phyloP scores from a whole-genome alignment of 1,140 invertebrate genomes.

The Cydia splendana region DNA sequence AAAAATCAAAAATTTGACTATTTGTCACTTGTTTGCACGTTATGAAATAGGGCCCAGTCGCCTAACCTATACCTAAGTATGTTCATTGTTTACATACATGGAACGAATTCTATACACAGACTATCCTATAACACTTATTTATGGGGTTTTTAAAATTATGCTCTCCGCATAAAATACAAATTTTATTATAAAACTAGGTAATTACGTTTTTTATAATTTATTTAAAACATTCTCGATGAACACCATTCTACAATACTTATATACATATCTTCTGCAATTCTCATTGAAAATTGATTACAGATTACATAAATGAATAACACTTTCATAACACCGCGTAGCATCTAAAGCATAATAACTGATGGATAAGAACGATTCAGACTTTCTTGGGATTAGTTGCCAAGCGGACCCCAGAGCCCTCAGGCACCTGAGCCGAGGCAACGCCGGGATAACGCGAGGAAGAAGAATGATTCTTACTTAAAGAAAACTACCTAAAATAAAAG shows the following conservation, averaged over 20 bases:
- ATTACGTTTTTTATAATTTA: constrained; percentile 33
- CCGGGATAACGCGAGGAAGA: not conserved
- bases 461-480: not conserved
- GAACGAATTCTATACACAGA: constrained; percentile 40
- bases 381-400: too few relatives aligned
- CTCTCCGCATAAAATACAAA: constrained; percentile 42
- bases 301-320: not conserved
- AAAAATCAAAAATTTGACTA: too few relatives aligned
- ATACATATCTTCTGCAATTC: not conserved
- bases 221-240: constrained; percentile 28
- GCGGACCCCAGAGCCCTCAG: too few relatives aligned
- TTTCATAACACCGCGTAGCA: too few relatives aligned
- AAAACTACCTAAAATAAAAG: not conserved
- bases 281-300: not conserved
- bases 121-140: constrained; percentile 38
- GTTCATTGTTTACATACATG: constrained; percentile 34
- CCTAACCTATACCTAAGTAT: constrained; percentile 1
- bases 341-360: too few relatives aligned
- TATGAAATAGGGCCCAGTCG: not conserved
- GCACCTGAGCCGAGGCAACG: too few relatives aligned
- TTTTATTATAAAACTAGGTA: constrained; percentile 44
- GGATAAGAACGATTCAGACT: not conserved
- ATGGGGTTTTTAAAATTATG: constrained; percentile 48
- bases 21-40: not conserved
- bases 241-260: not conserved